Evolutionary conservation across 2,888 invertebrate genomes (phyloP).

Genomic region (Heliconius ethilla): DNA sequence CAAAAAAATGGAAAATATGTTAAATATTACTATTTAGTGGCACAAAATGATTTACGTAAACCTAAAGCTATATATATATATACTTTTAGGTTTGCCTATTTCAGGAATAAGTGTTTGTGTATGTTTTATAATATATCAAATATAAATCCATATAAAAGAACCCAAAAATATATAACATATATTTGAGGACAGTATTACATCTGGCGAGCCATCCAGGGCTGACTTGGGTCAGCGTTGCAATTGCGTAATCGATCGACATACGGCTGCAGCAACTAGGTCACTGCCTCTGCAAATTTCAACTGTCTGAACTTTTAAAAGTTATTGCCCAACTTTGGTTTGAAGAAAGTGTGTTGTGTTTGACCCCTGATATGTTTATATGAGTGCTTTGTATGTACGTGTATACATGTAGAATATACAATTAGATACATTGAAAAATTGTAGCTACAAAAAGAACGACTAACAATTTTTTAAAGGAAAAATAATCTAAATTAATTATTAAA

Average conservation of each 20-base stretch:
- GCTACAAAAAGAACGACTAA: too few species aligned
- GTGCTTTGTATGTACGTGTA: neutral
- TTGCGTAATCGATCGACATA: conserved; percentile 31
- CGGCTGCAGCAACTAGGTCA: conserved; percentile 27
- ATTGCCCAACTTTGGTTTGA: conserved; percentile 1
- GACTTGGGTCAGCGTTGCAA: conserved; percentile 29
- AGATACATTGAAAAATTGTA: neutral
- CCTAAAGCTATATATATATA: neutral
- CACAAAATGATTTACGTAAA: neutral
- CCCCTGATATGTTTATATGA: neutral
- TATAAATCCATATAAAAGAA: neutral
- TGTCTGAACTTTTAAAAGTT: conserved; percentile 28
- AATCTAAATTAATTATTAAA: too few species aligned
- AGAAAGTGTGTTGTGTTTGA: conserved; percentile 1
- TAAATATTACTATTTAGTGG: neutral
- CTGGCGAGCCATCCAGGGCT: conserved; percentile 20
- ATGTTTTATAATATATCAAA: neutral
- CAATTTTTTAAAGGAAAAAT: too few species aligned
- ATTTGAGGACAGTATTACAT: neutral
- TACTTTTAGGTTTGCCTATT: too few species aligned
- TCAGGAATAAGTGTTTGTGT: neutral
- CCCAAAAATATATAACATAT: neutral
- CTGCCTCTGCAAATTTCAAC: conserved; percentile 27
- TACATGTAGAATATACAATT: neutral
- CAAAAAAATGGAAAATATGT: neutral